phyloP scores from a whole-genome alignment of 2,797 vertebrate species.

The Arvicola amphibius region DNA sequence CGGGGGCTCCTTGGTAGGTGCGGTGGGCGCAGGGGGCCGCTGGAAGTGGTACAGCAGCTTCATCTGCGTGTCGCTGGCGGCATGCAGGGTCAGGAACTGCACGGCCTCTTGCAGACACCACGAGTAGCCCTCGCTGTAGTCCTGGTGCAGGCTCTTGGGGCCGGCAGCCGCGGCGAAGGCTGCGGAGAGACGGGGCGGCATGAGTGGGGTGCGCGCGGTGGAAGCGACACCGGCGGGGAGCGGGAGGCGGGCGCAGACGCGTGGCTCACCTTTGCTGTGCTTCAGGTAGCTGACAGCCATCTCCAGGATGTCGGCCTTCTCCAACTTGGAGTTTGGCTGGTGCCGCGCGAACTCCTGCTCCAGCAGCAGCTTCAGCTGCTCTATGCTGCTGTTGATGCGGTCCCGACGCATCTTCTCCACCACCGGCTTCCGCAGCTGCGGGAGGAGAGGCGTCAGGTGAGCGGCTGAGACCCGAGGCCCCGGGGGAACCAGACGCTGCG shows the following conservation, averaged over 20 bases:
- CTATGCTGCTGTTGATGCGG: conserved; percentile 89
- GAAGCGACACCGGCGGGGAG: background rate
- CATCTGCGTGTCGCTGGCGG: conserved; percentile 87
- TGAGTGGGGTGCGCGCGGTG: background rate
- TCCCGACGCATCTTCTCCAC: conserved; percentile 91
- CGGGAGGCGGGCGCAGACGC: background rate
- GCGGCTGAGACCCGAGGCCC: conserved; percentile 62
- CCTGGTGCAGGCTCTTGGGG: conserved; percentile 79
- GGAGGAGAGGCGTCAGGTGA: conserved; percentile 49
- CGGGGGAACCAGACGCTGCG: conserved; percentile 70
- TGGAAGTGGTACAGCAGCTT: conserved; percentile 90
- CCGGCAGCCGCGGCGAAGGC: conserved; percentile 78
- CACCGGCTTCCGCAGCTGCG: conserved; percentile 91
- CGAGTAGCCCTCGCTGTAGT: conserved; percentile 88
- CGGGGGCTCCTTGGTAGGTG: conserved; percentile 68
- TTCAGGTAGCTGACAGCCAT: conserved; percentile 90
- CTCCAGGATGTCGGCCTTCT: conserved; percentile 91
- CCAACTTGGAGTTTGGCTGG: conserved; percentile 91
- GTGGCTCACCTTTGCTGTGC: conserved; percentile 84
- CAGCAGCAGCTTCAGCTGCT: conserved; percentile 90
- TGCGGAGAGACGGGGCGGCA: background rate
- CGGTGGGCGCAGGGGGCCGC: conserved; percentile 79
- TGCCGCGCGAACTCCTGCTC: conserved; percentile 90
- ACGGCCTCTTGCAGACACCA: conserved; percentile 90
- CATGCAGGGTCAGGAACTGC: conserved; percentile 89